Evolutionary conservation across 2,797 vertebrate species (phyloP), one percentile per base, ranked within the genome.

Genomic region (Triplophysa yarkandensis): DNA sequence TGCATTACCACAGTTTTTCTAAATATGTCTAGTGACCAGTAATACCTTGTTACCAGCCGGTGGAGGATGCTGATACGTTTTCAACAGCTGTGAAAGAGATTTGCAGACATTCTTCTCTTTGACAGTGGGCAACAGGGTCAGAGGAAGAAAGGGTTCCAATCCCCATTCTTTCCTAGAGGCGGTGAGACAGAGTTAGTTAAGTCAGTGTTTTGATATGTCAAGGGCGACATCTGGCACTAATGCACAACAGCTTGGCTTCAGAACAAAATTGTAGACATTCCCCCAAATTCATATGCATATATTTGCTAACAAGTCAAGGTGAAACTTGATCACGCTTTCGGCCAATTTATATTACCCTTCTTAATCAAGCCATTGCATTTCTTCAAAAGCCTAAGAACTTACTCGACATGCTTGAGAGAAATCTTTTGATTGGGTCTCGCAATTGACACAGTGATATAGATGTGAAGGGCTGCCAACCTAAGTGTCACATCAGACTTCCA

Each of bases 61-160:
- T 74, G 94, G 94, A 79, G 95, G 95, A 83, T 93, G 94, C 89
- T 99, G 98, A 86, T 98, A 96, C 25, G 94, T 96, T 90, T 99
- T 98, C 79, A 99, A 92, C 85, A 96, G 91, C 89, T 98, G 96
- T 4, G 98, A 96, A 41, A 99, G 93, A 36, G 91, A 93, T 88
- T 99, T 99, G 70, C 98, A 95, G 74, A 98, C 93, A 67, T 95
- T 96, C 89, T 99, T 99, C 89, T 99, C 98, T 83, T 98, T 99
- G 85, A 96, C 87, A 55, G 94, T 92, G 82, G 96, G 97, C 78
- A 99, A 91, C 64, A 99, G 89, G 3, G 96, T 96, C 39, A 96
- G 94, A 55, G 98, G 98, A 83, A 98, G 94, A 86, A 99, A 99
- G 76, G 96, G 96, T 83, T 98, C 97, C 75, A 99, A 89, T 19